Evolutionary conservation across 1,140 invertebrate species (phyloP).

Genomic region (Pemphigus obesinymphae): DNA sequence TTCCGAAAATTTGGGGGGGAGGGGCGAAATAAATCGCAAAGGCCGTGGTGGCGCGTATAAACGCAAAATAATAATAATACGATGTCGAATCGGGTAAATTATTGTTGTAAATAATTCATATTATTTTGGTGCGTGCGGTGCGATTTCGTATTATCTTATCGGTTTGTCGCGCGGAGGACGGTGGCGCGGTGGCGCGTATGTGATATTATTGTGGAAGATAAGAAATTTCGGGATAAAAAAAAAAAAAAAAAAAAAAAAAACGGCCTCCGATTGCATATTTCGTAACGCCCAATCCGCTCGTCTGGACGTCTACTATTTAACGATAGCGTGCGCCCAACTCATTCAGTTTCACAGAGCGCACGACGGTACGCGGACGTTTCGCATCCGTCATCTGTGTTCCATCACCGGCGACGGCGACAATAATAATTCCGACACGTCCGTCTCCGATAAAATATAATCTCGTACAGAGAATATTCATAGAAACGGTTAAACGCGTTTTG

Average conservation of each 20-base stretch:
- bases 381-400: too few species aligned
- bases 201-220: not conserved
- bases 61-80: too few species aligned
- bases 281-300: not conserved
- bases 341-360: slow-evolving; percentile 29
- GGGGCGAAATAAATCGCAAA: too few species aligned
- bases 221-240: not conserved
- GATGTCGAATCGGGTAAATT: too few species aligned
- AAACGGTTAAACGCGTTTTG: not conserved
- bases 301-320: not conserved
- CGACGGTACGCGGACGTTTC: slow-evolving; percentile 13
- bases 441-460: not conserved
- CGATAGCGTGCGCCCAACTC: not conserved
- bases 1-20: too few species aligned
- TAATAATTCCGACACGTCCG: not conserved
- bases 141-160: not conserved
- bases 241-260: not conserved
- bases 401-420: not conserved
- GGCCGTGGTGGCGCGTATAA: too few species aligned
- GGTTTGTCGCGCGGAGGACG: not conserved
- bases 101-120: too few species aligned
- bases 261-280: not conserved
- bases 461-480: not conserved
- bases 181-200: not conserved
- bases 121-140: too few species aligned